Evolutionary conservation across 2,888 invertebrate genomes (phyloP), one percentile per base, ranked within the genome.

Genomic region (Drosophila paramelanica): DNA sequence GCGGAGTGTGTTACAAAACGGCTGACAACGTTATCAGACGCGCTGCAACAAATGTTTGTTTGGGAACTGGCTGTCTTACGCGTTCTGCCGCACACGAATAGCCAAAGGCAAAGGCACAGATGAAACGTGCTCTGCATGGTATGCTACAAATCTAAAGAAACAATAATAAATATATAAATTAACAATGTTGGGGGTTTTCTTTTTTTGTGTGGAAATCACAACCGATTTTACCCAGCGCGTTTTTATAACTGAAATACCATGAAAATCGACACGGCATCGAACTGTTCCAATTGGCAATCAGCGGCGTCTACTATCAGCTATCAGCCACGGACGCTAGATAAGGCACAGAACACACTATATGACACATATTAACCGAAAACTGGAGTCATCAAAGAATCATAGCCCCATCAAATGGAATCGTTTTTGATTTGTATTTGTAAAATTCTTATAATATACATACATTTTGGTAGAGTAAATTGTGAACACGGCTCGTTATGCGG

Each of bases 251-350:
- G 38, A 73, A 59, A 46, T 25, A 31, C 38, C 6, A 47, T n/a
- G 43, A 50, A 42, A 38, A 67, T 59, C 46, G 57, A 68, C 47
- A 42, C n/a, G 41, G 36, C 55, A 62, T 49, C 52, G 41, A 42
- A 49, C 1, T 52, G 52, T 47, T 59, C 45, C 85, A 81, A 79
- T 81, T 84, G 79, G 55, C 85, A 88, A 82, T 85, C 83, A 71
- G 61, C 57, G 56, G n/a, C 27, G 56, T 10, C 50, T 56, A 52
- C 57, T 81, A 81, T 81, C 81, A 79, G 76, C 50, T 42, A 33
- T n/a, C 47, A 13, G 47, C 36, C 23, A 17, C 45, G 31, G 38
- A 51, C 39, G 27, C 46, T 42, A 57, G 81, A 81, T 81, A 81
- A 86, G 67, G 53, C 33, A 42, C 31, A 39, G 49, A 36, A 50